A percentile compares a stretch with the other conserved stretches of the same genome.
These are phyloP conservation scores for Lasius fuliginosus DNA, from an alignment of 2,888 invertebrate genomes.

Conservation along the genomic window DNA sequence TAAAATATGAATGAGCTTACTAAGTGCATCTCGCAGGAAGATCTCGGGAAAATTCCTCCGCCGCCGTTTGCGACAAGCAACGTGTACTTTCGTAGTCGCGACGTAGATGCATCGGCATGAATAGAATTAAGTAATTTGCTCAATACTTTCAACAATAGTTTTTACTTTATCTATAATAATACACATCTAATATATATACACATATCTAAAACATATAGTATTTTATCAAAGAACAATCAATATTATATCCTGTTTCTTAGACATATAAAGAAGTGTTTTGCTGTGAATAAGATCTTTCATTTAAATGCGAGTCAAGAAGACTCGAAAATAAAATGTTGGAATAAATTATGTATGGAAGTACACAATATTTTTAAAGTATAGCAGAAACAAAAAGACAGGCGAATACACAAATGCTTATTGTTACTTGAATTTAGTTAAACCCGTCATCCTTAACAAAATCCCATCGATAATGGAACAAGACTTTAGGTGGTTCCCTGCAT, in stretches of 20 bases:
- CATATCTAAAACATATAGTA: not conserved
- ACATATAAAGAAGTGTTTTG: not conserved
- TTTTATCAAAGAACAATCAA: not conserved
- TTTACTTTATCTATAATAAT: not conserved
- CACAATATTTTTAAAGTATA: not conserved
- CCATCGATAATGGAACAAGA: slow-evolving; percentile 40
- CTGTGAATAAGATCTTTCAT: not conserved
- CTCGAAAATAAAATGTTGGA: not conserved
- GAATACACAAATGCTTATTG: not conserved
- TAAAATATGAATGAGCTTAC: slow-evolving; percentile 54
- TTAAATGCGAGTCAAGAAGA: not conserved
- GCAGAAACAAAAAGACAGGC: not conserved
- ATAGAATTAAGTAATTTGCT: not conserved
- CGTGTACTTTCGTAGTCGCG: not conserved
- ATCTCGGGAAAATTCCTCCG: slow-evolving; percentile 34
- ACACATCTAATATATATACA: not conserved
- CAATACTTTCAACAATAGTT: not conserved
- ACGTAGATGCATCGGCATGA: not conserved
- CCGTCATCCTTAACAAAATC: not conserved
- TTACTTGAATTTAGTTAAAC: slow-evolving; percentile 18
- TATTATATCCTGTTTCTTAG: not conserved
- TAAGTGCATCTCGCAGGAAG: slow-evolving; percentile 33
- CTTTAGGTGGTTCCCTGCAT: not conserved
- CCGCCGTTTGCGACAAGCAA: not conserved
- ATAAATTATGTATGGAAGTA: not conserved